Percentiles rank a stretch among this genome's conserved stretches.
Evolutionary conservation across 2,888 invertebrate species (phyloP).

Genomic region (Pammene aurita): DNA sequence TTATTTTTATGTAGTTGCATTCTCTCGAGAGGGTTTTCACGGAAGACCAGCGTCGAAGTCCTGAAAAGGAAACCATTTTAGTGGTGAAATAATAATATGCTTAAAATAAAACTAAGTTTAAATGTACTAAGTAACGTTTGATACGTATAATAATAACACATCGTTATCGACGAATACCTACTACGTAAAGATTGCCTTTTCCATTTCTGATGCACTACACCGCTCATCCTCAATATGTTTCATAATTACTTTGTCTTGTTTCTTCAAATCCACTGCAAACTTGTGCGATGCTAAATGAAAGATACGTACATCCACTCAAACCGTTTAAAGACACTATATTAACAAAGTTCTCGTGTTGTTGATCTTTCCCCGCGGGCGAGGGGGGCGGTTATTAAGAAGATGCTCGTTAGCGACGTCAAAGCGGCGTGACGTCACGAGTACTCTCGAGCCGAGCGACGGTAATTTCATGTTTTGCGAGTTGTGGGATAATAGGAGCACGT

Average conservation of each 20-base stretch:
- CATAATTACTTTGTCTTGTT: constrained; percentile 5
- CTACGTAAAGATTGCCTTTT: too few species aligned
- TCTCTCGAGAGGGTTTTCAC: too few species aligned
- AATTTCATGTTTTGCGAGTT: constrained; percentile 23
- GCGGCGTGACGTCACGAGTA: constrained; percentile 20
- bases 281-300: constrained; percentile 11
- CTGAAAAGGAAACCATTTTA: too few species aligned
- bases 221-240: not conserved
- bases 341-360: constrained; percentile 38
- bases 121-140: too few species aligned
- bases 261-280: constrained; percentile 14
- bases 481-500: constrained; percentile 16
- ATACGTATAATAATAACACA: too few species aligned
- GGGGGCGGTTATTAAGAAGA: constrained; percentile 27
- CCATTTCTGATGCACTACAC: too few species aligned
- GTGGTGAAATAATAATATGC: too few species aligned
- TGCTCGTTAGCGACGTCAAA: constrained; percentile 38
- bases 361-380: constrained; percentile 23
- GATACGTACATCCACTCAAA: constrained; percentile 23
- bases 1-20: too few species aligned
- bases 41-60: too few species aligned
- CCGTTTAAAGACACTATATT: constrained; percentile 25
- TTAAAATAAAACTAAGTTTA: too few species aligned
- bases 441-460: constrained; percentile 11
- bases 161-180: too few species aligned